Percentiles rank a stretch among this genome's conserved stretches.
phyloP scores from a whole-genome alignment of 2,888 invertebrate species.

The Latrodectus elegans region DNA sequence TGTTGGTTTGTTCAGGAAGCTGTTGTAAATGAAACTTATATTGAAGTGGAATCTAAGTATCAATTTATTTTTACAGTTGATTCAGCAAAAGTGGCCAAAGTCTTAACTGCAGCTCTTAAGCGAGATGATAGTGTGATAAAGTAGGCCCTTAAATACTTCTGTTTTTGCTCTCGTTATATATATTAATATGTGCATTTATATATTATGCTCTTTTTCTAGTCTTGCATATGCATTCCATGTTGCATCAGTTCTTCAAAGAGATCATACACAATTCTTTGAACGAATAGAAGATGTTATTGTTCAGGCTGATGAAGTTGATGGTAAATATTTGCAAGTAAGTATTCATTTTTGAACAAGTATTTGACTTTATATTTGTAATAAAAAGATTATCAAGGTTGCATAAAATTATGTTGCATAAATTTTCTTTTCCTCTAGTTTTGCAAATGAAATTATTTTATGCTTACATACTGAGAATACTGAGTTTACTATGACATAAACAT shows the following conservation, averaged over 20 bases:
- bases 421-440: too few species aligned
- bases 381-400: too few species aligned
- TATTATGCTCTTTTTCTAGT: conserved; percentile 76
- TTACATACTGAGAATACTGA: too few species aligned
- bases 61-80: conserved; percentile 75
- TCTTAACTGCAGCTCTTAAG: conserved; percentile 85
- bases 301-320: conserved; percentile 96
- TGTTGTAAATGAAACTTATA: background rate
- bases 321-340: conserved; percentile 80
- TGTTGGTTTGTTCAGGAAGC: background rate
- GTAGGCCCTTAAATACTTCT: conserved; percentile 76
- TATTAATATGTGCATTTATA: background rate
- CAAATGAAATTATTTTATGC: too few species aligned
- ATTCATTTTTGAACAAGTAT: too few species aligned
- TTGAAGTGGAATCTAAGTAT: background rate
- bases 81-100: conserved; percentile 82
- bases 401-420: too few species aligned
- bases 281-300: conserved; percentile 93
- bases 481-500: too few species aligned
- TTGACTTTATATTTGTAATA: too few species aligned
- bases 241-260: conserved; percentile 83
- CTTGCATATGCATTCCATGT: conserved; percentile 89
- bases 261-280: conserved; percentile 78
- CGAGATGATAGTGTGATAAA: conserved; percentile 87
- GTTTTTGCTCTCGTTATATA: background rate